These are phyloP conservation scores for Bolborhynchus lineola DNA, from an alignment of 2,113 vertebrate genomes.

Conservation along the genomic window DNA sequence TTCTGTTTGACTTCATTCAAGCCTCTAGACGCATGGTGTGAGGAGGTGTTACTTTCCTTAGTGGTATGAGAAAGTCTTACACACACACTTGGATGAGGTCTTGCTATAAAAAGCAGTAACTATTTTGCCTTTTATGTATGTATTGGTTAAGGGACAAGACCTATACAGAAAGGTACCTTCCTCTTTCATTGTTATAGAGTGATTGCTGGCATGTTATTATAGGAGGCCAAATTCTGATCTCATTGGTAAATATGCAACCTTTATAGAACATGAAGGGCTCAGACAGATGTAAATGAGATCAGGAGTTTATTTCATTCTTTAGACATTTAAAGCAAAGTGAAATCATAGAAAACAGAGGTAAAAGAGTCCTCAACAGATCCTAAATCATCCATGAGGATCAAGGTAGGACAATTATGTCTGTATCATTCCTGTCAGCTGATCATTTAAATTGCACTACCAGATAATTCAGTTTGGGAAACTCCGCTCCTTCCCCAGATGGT, in stretches of 20 bases:
- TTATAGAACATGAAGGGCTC: background rate
- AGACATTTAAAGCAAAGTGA: background rate
- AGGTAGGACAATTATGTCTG: background rate
- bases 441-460: background rate
- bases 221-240: slow-evolving; percentile 51
- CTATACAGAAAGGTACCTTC: background rate
- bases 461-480: background rate
- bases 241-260: slow-evolving; percentile 23
- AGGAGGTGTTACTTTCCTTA: background rate
- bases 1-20: background rate
- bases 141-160: background rate
- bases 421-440: background rate
- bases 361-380: background rate
- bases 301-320: background rate
- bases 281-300: background rate
- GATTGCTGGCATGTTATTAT: background rate
- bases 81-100: background rate
- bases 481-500: background rate
- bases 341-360: background rate
- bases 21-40: background rate
- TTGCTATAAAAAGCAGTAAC: background rate
- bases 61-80: background rate
- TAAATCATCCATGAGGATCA: rapidly evolving
- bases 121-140: background rate
- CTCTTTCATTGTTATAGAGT: background rate